phyloP scores from a whole-genome alignment of 1,140 invertebrate species.

The Saccostrea cuccullata region DNA sequence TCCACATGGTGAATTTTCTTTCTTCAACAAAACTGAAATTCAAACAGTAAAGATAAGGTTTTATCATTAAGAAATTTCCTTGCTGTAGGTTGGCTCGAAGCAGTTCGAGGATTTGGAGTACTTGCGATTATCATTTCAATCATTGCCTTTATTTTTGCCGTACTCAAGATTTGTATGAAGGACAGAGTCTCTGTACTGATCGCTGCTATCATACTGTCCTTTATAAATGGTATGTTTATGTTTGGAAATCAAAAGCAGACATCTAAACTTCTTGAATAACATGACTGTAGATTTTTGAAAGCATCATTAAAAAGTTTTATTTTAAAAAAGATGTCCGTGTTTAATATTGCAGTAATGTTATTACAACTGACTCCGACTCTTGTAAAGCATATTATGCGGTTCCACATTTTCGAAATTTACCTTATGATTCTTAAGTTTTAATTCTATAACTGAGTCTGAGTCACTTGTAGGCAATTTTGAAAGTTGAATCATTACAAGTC shows the following conservation, averaged over 20 bases:
- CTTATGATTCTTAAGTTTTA: not conserved
- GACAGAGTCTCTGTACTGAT: not conserved
- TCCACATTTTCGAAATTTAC: no score
- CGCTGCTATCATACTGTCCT: not conserved
- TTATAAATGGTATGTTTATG: not conserved
- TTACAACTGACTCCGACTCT: no score
- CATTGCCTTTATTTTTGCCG: not conserved
- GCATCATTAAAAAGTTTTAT: no score
- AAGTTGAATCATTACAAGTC: not conserved
- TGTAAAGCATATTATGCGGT: no score
- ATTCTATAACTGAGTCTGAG: not conserved
- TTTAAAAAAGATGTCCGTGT: no score
- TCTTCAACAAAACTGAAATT: no score
- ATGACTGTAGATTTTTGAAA: no score
- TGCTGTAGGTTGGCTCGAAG: not conserved
- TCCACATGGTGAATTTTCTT: no score
- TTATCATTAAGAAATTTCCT: not conserved
- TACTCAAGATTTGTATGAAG: not conserved
- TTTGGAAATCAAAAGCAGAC: no score
- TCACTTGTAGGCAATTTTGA: not conserved
- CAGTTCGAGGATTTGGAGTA: not conserved
- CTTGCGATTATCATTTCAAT: not conserved
- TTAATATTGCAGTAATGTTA: no score
- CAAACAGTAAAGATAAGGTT: not conserved
- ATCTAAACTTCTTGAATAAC: no score